These are phyloP conservation scores for Monarcha castaneiventris DNA, from an alignment of 2,113 vertebrate species.

Conservation along the genomic window DNA sequence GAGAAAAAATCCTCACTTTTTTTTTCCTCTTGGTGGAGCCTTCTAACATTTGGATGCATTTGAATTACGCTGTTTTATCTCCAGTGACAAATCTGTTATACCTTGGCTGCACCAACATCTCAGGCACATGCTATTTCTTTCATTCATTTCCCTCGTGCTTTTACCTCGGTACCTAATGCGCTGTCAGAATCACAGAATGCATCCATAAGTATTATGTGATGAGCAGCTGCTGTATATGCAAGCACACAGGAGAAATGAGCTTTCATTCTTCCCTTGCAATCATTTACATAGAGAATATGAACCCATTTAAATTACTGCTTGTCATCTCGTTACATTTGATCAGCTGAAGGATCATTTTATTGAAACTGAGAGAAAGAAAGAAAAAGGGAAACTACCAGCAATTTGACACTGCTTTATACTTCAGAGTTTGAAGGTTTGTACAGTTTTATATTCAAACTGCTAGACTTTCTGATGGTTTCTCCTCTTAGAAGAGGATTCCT, in stretches of 20 bases:
- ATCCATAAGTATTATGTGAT: slow-evolving; percentile 52
- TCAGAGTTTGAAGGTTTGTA: slow-evolving; percentile 61
- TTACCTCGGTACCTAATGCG: slow-evolving; percentile 22
- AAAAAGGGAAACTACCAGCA: slow-evolving; percentile 21
- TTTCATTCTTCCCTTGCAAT: slow-evolving; percentile 29
- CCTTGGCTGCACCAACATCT: slow-evolving; percentile 18
- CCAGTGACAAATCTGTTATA: slow-evolving; percentile 35
- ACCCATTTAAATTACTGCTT: slow-evolving; percentile 66
- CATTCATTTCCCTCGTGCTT: slow-evolving; percentile 37
- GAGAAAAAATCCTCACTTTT: neutral
- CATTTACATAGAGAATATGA: slow-evolving; percentile 63
- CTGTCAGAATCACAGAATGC: slow-evolving; percentile 56
- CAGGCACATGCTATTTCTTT: slow-evolving; percentile 13
- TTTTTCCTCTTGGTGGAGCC: neutral
- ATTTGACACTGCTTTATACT: slow-evolving; percentile 57
- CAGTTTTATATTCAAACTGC: slow-evolving; percentile 52
- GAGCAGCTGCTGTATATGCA: slow-evolving; percentile 53
- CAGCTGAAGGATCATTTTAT: slow-evolving; percentile 53
- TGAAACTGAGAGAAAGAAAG: neutral
- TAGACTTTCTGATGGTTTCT: slow-evolving; percentile 53
- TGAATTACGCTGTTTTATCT: slow-evolving; percentile 36
- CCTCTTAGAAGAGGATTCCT: slow-evolving; percentile 53
- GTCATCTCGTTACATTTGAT: slow-evolving; percentile 67
- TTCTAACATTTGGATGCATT: slow-evolving; percentile 19
- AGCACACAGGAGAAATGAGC: slow-evolving; percentile 52